phyloP scores from a whole-genome alignment of 2,113 vertebrate species.

The Marcusenius ussheri region DNA sequence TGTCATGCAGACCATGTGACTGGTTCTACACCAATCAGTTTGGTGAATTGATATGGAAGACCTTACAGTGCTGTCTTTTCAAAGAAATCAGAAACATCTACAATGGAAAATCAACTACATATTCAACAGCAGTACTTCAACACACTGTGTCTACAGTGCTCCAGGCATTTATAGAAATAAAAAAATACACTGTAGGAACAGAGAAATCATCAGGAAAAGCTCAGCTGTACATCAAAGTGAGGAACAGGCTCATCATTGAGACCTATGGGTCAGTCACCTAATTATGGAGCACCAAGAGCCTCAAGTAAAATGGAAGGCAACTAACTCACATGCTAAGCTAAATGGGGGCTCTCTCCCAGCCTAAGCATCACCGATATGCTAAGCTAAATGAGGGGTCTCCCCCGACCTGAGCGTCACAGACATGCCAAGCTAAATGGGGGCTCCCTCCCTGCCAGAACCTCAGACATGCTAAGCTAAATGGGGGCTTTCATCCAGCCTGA shows the following conservation, averaged over 20 bases:
- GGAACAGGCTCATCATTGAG: neutral
- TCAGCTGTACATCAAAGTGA: neutral
- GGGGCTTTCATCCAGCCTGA: accelerated
- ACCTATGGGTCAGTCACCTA: neutral
- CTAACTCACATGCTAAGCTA: neutral
- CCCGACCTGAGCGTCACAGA: neutral
- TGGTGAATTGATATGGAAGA: neutral
- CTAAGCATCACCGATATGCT: neutral
- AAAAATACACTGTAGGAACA: neutral
- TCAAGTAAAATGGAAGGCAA: neutral
- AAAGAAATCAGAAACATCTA: neutral
- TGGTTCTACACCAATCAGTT: neutral
- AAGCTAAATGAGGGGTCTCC: neutral
- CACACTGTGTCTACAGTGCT: neutral
- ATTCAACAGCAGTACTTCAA: neutral
- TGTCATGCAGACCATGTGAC: neutral
- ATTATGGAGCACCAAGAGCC: neutral
- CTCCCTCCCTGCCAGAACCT: accelerated
- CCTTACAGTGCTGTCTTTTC: neutral
- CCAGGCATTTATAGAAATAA: neutral
- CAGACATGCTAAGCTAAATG: neutral
- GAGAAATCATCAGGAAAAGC: neutral
- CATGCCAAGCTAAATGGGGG: neutral
- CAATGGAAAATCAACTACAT: neutral
- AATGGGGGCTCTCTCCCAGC: neutral